Evolutionary conservation across 2,797 vertebrate genomes (phyloP).

Genomic region (Manis pentadactyla): DNA sequence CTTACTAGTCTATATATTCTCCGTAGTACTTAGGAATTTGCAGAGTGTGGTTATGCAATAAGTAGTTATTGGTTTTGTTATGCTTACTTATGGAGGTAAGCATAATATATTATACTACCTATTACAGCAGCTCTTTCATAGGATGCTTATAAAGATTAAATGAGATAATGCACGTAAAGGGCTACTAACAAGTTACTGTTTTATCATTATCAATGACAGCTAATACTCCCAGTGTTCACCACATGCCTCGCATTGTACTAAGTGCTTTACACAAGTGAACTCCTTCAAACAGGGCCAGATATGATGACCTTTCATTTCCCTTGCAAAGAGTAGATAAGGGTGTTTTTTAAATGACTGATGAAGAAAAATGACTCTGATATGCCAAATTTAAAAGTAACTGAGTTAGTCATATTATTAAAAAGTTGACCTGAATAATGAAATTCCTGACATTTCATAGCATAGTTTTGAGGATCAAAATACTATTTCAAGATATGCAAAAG

Average conservation of each 20-base stretch:
- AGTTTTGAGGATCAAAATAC: conserved; percentile 14
- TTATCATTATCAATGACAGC: neutral
- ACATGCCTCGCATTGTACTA: neutral
- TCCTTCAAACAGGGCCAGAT: neutral
- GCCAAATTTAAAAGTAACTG: conserved; percentile 19
- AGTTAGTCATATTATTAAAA: neutral
- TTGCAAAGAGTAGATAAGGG: neutral
- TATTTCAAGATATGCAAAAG: neutral
- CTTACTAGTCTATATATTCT: conserved; percentile 1
- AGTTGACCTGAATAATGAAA: neutral
- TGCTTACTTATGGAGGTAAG: neutral
- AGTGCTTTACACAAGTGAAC: neutral
- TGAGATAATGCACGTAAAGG: neutral
- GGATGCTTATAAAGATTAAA: neutral
- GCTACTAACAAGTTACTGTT: neutral
- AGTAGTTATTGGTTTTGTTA: neutral
- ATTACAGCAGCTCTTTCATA: neutral
- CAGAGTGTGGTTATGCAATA: neutral
- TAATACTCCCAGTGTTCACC: neutral
- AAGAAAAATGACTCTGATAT: neutral
- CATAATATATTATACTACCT: neutral
- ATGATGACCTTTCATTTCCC: neutral
- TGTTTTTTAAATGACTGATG: neutral
- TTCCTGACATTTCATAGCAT: neutral
- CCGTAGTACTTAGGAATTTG: neutral